Evolutionary conservation across 1,140 invertebrate species (phyloP), one percentile per base, ranked within the genome.

Genomic region (Drosophila sechellia): DNA sequence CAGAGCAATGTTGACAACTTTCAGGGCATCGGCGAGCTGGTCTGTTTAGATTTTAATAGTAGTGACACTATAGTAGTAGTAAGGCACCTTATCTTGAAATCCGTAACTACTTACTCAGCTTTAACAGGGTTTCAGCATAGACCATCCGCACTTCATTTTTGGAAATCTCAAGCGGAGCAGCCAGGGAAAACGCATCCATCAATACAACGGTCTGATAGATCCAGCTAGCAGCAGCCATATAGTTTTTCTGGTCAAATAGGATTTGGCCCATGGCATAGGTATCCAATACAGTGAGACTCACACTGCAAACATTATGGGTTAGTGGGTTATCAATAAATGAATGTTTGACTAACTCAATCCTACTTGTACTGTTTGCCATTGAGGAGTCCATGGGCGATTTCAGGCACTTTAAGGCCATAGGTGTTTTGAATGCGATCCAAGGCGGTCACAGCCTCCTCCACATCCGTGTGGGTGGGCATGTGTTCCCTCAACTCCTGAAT

Each of bases 341-440:
- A 39, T 5, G 10, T 56, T 27, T 2, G 3, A 31, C 3, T 15
- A 10, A 13, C 3, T 40, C n/a, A 77, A 20, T 45, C 68, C 89
- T 93, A 97, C 96, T 95, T 95, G 91, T 97, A 97, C 71, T 95
- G 94, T 4, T 96, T 95, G 2, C 97, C 97, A 87, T 97, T 96
- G 27, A 99, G 93, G 66, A 96, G 94, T 6, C 99, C 98, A 39
- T 95, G 93, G 2, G 97, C 96, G 53, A 99, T 94, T 37, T 97
- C 96, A 1, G 95, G 93, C 5, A 98, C 97, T 31, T 98, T 95
- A 1, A 99, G 93, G 69, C 96, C 95, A 93, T 99, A 99, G 4
- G 98, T 99, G 86, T 98, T 96, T 92, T 99, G 98, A 13, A 99
- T 94, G 60, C 98, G 94, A 73, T 98, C 96, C 37, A 99, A 93